phyloP scores from a whole-genome alignment of 2,888 invertebrate genomes.

The Heteropelma amictum region DNA sequence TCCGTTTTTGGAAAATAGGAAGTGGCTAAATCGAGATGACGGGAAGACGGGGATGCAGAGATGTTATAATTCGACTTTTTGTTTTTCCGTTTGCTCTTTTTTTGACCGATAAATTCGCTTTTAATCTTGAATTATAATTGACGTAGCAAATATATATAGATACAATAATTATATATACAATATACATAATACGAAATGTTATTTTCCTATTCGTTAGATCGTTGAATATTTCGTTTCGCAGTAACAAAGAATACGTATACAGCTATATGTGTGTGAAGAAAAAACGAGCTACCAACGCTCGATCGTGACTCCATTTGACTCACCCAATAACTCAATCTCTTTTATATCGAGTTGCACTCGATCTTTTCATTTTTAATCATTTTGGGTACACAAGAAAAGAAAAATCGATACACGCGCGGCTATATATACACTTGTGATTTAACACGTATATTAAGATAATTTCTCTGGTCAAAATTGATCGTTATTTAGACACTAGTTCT shows the following conservation, averaged over 20 bases:
- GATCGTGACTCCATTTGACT: slow-evolving; percentile 33
- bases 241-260: slow-evolving; percentile 46
- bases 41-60: slow-evolving; percentile 4
- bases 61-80: slow-evolving; percentile 15
- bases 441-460: background rate
- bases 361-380: slow-evolving; percentile 15
- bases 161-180: slow-evolving; percentile 56
- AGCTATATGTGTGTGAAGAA: slow-evolving; percentile 8
- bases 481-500: slow-evolving; percentile 36
- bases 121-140: slow-evolving; percentile 65
- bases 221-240: slow-evolving; percentile 47
- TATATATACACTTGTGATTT: slow-evolving; percentile 48
- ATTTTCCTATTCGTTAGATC: slow-evolving; percentile 19
- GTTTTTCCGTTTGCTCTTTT: slow-evolving; percentile 13
- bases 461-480: slow-evolving; percentile 11
- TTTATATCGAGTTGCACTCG: slow-evolving; percentile 21
- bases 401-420: slow-evolving; percentile 23
- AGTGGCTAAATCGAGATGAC: slow-evolving; percentile 38
- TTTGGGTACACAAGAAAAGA: slow-evolving; percentile 38
- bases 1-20: slow-evolving; percentile 42
- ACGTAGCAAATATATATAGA: slow-evolving; percentile 64
- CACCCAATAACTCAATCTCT: slow-evolving; percentile 22
- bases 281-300: slow-evolving; percentile 10
- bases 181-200: slow-evolving; percentile 45
- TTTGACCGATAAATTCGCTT: slow-evolving; percentile 26